Evolutionary conservation across 1,140 invertebrate genomes (phyloP).

Genomic region (Nylanderia fulva): DNA sequence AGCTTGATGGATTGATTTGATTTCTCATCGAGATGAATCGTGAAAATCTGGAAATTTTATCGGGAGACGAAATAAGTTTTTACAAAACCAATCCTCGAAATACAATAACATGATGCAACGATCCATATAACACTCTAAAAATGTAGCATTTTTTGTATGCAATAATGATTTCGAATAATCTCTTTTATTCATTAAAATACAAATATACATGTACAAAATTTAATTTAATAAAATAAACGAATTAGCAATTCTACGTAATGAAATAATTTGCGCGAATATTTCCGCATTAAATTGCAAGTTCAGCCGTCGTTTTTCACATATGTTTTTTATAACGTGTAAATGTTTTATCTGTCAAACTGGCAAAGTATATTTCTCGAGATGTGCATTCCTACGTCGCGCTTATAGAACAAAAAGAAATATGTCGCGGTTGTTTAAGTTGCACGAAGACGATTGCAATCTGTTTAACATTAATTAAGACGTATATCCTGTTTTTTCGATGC

Average conservation of each 20-base stretch:
- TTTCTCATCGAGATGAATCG: not conserved
- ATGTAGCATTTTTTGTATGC: not conserved
- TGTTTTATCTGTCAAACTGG: not conserved
- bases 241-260: not conserved
- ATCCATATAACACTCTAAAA: not conserved
- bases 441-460: constrained; percentile 36
- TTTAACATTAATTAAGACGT: constrained; percentile 52
- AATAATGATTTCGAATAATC: not conserved
- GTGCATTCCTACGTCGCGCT: constrained; percentile 17
- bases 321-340: constrained; percentile 18
- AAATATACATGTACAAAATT: not conserved
- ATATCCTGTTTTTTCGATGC: constrained; percentile 31
- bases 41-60: not conserved
- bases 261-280: not conserved
- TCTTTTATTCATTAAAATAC: not conserved
- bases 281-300: not conserved
- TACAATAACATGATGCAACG: too few species aligned
- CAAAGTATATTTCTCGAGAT: not conserved
- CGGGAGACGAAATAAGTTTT: too few species aligned
- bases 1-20: not conserved
- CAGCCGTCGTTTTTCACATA: not conserved
- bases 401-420: not conserved
- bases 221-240: not conserved
- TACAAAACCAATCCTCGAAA: too few species aligned
- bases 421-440: constrained; percentile 18